phyloP scores from a whole-genome alignment of 64 coral and sea anemone species.

The Orbicella faveolata region DNA sequence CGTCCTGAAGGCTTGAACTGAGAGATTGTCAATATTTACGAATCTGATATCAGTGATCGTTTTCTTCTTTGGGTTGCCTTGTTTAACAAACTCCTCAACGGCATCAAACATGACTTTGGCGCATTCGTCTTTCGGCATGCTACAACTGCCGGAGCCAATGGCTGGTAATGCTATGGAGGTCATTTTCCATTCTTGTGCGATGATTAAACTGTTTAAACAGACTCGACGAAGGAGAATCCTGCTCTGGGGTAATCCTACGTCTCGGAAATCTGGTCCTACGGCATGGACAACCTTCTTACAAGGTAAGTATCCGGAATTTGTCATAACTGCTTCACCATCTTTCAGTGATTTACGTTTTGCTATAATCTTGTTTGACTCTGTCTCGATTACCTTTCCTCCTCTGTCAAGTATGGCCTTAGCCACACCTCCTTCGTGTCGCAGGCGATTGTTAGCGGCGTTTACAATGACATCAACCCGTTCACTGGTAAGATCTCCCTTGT shows the following conservation, averaged over 20 bases:
- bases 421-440: conserved; percentile 45
- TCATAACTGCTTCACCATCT: conserved; percentile 41
- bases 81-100: conserved; percentile 35
- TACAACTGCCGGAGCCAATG: conserved; percentile 66
- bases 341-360: background rate
- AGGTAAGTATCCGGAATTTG: conserved; percentile 37
- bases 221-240: conserved; percentile 28
- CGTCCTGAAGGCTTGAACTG: conserved; percentile 36
- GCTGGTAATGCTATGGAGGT: conserved; percentile 76
- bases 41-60: conserved; percentile 60
- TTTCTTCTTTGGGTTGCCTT: background rate
- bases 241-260: background rate
- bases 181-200: conserved; percentile 22
- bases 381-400: conserved; percentile 41
- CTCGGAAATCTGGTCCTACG: conserved; percentile 44
- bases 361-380: conserved; percentile 24
- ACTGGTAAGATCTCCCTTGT: conserved; percentile 66
- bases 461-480: conserved; percentile 64
- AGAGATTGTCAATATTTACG: conserved; percentile 60
- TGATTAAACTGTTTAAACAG: conserved; percentile 44
- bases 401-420: conserved; percentile 52
- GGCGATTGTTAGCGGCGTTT: conserved; percentile 27
- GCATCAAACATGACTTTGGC: conserved; percentile 60
- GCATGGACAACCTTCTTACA: conserved; percentile 75
- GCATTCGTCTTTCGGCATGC: conserved; percentile 72